Evolutionary conservation across 2,113 vertebrate species (phyloP).

Genomic region (Calonectris borealis): DNA sequence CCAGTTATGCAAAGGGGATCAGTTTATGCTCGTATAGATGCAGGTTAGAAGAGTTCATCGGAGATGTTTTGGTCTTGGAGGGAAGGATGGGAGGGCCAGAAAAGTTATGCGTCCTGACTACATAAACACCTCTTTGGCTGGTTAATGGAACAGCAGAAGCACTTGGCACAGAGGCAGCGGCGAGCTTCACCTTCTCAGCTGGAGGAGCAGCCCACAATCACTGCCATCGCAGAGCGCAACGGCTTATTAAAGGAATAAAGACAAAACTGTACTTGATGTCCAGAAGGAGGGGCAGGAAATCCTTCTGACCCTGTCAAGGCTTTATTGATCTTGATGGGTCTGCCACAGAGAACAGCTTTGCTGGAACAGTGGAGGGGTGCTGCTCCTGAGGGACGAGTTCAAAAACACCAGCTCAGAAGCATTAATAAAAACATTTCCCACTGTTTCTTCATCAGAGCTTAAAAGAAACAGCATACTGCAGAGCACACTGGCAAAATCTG

Average conservation of each 20-base stretch:
- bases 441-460: slow-evolving; percentile 7
- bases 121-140: background rate
- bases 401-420: slow-evolving; percentile 15
- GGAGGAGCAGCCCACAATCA: background rate
- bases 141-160: slow-evolving; percentile 21
- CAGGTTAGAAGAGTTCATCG: background rate
- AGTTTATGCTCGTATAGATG: background rate
- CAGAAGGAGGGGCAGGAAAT: slow-evolving; percentile 4
- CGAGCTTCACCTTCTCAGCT: background rate
- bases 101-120: background rate
- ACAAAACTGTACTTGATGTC: background rate
- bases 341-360: slow-evolving; percentile 26
- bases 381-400: background rate
- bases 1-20: background rate
- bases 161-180: background rate
- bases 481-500: background rate
- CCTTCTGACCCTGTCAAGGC: background rate
- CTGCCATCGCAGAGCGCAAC: background rate
- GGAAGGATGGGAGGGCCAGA: background rate
- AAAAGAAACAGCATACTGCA: background rate
- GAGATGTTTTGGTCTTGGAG: background rate
- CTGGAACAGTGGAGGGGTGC: background rate
- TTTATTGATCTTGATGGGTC: slow-evolving; percentile 28
- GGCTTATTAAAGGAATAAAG: background rate
- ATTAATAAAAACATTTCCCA: slow-evolving; percentile 22